phyloP scores from a whole-genome alignment of 1,140 invertebrate genomes.

The Drosophila ercepeae region DNA sequence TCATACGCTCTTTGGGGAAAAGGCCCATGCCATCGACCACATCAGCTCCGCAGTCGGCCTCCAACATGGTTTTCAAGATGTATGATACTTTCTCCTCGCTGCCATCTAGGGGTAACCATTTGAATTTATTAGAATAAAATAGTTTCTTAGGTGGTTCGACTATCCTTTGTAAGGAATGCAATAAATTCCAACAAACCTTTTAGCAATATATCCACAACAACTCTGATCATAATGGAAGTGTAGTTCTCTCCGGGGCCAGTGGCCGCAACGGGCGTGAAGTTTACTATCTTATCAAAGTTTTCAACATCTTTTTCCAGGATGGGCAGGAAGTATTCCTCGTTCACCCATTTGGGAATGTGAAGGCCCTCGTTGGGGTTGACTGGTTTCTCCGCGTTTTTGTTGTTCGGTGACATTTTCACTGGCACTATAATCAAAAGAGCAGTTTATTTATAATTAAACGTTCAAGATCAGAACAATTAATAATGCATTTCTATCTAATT shows the following conservation, averaged over 20 bases:
- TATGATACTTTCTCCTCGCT: constrained; percentile 49
- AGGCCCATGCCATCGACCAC: constrained; percentile 54
- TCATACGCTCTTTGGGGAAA: constrained; percentile 71
- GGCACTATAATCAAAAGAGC: constrained; percentile 4
- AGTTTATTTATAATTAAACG: constrained; percentile 1
- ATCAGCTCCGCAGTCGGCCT: constrained; percentile 35
- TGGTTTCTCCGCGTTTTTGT: constrained; percentile 14
- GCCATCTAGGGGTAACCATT: constrained; percentile 44
- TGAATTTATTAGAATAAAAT: not conserved
- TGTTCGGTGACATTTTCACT: constrained; percentile 58
- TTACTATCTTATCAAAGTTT: constrained; percentile 50
- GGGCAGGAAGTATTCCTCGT: constrained; percentile 83
- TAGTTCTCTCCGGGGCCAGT: constrained; percentile 75
- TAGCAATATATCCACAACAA: constrained; percentile 54
- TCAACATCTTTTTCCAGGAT: constrained; percentile 78
- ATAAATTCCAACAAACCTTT: constrained; percentile 44
- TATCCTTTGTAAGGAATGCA: no score
- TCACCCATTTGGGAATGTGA: constrained; percentile 83
- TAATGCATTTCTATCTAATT: not conserved
- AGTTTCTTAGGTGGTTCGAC: no score
- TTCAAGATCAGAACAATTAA: constrained; percentile 25
- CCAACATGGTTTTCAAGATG: constrained; percentile 71
- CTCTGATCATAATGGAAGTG: constrained; percentile 71
- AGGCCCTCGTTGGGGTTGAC: constrained; percentile 64
- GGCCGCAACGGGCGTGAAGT: constrained; percentile 60